These are phyloP conservation scores for Euplexia lucipara DNA, from an alignment of 2,888 invertebrate genomes.

Conservation along the genomic window DNA sequence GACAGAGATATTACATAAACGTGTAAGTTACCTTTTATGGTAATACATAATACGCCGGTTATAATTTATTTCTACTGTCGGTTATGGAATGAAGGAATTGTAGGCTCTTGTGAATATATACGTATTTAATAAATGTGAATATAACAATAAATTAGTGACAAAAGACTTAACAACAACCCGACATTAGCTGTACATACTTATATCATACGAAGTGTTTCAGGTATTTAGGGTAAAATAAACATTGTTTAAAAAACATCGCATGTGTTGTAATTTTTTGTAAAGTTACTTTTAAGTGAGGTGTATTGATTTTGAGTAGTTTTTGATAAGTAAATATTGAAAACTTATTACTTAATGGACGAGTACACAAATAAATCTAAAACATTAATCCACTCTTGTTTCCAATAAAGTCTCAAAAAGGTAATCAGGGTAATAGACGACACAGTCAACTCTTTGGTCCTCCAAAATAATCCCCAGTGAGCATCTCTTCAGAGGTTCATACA, in stretches of 20 bases:
- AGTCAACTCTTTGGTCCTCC: constrained; percentile 57
- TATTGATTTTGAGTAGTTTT: constrained; percentile 89
- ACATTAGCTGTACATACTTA: constrained; percentile 82
- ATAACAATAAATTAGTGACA: constrained; percentile 87
- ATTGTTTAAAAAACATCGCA: constrained; percentile 74
- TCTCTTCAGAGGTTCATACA: constrained; percentile 26
- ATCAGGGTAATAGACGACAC: constrained; percentile 86
- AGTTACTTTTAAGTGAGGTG: constrained; percentile 84
- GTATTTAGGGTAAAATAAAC: constrained; percentile 71
- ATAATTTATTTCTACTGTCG: constrained; percentile 66
- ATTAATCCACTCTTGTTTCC: constrained; percentile 47
- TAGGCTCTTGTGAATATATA: constrained; percentile 81
- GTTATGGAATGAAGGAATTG: constrained; percentile 73
- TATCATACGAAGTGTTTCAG: constrained; percentile 81
- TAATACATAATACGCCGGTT: constrained; percentile 45
- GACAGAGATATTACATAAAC: constrained; percentile 34
- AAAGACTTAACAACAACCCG: constrained; percentile 80
- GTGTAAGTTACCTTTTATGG: constrained; percentile 54
- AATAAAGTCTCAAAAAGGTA: constrained; percentile 76
- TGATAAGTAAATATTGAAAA: constrained; percentile 89
- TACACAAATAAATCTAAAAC: constrained; percentile 63
- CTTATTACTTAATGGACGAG: constrained; percentile 83
- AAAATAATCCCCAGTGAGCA: constrained; percentile 43
- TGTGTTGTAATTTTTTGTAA: constrained; percentile 88
- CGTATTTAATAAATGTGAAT: constrained; percentile 81